Evolutionary conservation across 2,797 vertebrate genomes (phyloP).

Genomic region (Rachycentron canadum): DNA sequence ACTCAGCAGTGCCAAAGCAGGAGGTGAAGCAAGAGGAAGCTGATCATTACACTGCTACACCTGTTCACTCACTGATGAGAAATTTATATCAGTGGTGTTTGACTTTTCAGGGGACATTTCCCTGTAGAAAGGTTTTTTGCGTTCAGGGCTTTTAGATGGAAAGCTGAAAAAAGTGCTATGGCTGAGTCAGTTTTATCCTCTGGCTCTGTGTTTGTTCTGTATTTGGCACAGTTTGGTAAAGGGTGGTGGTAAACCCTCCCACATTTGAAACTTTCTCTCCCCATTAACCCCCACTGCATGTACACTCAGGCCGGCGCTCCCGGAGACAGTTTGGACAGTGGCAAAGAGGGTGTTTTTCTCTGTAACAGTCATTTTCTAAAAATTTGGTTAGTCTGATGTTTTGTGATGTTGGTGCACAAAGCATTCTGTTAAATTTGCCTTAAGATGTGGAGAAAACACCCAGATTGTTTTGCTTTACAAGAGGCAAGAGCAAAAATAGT

Average conservation of each 20-base stretch:
- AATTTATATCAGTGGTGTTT: neutral
- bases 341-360: conserved; percentile 37
- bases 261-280: conserved; percentile 34
- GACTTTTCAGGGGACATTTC: conserved; percentile 3
- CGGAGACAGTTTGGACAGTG: conserved; percentile 54
- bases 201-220: conserved; percentile 49
- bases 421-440: conserved; percentile 69
- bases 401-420: conserved; percentile 26
- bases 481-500: neutral
- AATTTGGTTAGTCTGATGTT: conserved; percentile 34
- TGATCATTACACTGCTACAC: conserved; percentile 13
- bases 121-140: conserved; percentile 12
- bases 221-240: conserved; percentile 76
- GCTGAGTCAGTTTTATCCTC: conserved; percentile 22
- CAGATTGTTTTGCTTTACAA: conserved; percentile 30
- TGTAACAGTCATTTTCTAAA: conserved; percentile 32
- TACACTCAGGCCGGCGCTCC: conserved; percentile 62
- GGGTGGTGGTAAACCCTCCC: conserved; percentile 48
- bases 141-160: conserved; percentile 1
- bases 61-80: conserved; percentile 29
- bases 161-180: conserved; percentile 22
- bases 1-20: conserved; percentile 70
- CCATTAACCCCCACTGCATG: conserved; percentile 40
- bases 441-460: conserved; percentile 59
- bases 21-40: conserved; percentile 44